Evolutionary conservation across 2,888 invertebrate genomes (phyloP).

Genomic region (Nebria brevicollis): DNA sequence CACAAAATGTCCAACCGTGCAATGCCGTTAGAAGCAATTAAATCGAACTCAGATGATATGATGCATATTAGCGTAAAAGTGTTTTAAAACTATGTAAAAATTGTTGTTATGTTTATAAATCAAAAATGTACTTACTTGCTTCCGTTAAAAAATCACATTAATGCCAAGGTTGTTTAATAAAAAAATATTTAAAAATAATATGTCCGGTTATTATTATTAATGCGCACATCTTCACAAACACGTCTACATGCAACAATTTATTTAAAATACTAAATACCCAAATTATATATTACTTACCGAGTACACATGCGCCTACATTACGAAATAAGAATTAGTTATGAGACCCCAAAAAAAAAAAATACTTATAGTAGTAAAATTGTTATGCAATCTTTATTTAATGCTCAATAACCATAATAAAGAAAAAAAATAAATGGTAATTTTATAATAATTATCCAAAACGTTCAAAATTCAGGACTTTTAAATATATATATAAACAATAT

Average conservation of each 20-base stretch:
- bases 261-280: no score
- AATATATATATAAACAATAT: constrained; percentile 46
- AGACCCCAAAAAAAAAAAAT: not conserved
- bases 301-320: no score
- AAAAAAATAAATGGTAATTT: not conserved
- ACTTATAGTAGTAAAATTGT: not conserved
- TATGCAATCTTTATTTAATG: not conserved
- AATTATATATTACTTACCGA: no score
- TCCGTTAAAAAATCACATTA: not conserved
- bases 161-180: not conserved
- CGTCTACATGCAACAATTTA: no score
- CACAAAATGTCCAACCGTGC: not conserved
- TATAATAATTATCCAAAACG: not conserved
- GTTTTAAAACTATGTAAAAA: not conserved
- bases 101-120: not conserved
- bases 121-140: not conserved
- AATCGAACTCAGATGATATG: not conserved
- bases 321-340: no score
- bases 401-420: constrained; percentile 1
- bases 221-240: not conserved
- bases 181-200: not conserved
- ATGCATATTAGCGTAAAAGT: not conserved
- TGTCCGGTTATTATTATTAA: not conserved
- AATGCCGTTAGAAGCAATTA: not conserved
- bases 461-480: not conserved